These are phyloP conservation scores for Lepidonotus clava DNA, from an alignment of 2,888 invertebrate species.

Conservation along the genomic window DNA sequence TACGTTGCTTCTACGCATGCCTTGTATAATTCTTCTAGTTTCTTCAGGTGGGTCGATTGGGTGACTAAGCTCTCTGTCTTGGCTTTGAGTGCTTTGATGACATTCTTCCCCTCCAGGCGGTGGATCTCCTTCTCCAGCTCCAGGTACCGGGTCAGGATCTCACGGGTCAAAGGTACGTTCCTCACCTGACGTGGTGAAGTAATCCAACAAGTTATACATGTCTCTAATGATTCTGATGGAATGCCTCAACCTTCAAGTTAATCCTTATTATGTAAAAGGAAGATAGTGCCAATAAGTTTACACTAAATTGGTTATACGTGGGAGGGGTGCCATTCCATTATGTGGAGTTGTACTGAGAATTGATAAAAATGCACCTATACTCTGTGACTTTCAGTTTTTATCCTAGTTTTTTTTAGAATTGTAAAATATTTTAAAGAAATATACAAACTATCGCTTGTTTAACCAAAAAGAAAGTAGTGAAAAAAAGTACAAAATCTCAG, in stretches of 20 bases:
- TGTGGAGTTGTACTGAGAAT: too few relatives aligned
- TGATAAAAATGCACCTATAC: too few relatives aligned
- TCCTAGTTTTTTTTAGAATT: too few relatives aligned
- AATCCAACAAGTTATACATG: not conserved
- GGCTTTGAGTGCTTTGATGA: constrained; percentile 77
- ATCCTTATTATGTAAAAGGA: not conserved
- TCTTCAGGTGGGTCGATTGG: not conserved
- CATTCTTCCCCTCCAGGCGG: constrained; percentile 76
- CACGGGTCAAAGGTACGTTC: constrained; percentile 67
- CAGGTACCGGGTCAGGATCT: constrained; percentile 77
- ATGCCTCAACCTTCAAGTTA: not conserved
- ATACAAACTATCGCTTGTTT: too few relatives aligned
- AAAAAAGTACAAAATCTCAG: too few relatives aligned
- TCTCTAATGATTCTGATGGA: not conserved
- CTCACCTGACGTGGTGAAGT: not conserved
- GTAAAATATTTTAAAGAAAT: too few relatives aligned
- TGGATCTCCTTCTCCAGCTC: constrained; percentile 79
- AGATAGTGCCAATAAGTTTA: too few relatives aligned
- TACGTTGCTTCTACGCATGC: not conserved
- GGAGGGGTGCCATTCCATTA: too few relatives aligned
- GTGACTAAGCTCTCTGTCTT: constrained; percentile 74
- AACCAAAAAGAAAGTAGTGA: too few relatives aligned
- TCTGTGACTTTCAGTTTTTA: too few relatives aligned
- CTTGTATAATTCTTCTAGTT: not conserved
- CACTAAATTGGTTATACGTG: too few relatives aligned